These are phyloP conservation scores for Colostygia pectinataria DNA, from an alignment of 2,888 invertebrate genomes.

Conservation along the genomic window DNA sequence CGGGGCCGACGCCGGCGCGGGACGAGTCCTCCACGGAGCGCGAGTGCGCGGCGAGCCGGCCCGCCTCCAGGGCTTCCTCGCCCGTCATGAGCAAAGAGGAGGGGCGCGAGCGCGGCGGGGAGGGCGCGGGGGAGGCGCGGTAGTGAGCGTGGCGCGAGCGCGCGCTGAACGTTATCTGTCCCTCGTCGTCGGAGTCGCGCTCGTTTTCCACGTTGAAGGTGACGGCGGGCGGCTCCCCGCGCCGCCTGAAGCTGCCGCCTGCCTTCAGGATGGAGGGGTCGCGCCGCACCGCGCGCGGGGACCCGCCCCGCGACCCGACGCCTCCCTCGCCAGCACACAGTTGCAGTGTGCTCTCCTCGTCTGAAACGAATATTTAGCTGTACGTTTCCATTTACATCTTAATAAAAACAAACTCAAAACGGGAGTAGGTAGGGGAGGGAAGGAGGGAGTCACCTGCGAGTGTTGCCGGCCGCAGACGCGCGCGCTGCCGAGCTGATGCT, in stretches of 20 bases:
- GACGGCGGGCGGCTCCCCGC: constrained; percentile 65
- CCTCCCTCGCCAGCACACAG: constrained; percentile 38
- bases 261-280: constrained; percentile 63
- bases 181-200: constrained; percentile 66
- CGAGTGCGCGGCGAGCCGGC: constrained; percentile 54
- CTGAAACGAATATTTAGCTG: constrained; percentile 55
- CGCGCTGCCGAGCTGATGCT: constrained; percentile 17
- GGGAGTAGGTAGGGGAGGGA: constrained; percentile 19
- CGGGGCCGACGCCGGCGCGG: constrained; percentile 44
- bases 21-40: constrained; percentile 71
- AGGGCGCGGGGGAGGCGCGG: constrained; percentile 33
- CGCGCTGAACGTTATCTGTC: constrained; percentile 74
- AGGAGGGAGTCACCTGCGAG: constrained; percentile 28
- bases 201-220: constrained; percentile 78
- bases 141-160: constrained; percentile 44
- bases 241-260: constrained; percentile 56
- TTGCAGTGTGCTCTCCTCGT: constrained; percentile 65
- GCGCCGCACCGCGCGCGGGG: constrained; percentile 53
- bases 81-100: constrained; percentile 56
- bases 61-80: constrained; percentile 47
- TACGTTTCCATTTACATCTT: constrained; percentile 19
- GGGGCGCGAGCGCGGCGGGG: constrained; percentile 52
- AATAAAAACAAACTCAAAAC: constrained; percentile 10
- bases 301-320: constrained; percentile 50
- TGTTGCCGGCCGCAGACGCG: constrained; percentile 21